Base-by-base conservation (phyloP, 2,797 vertebrate genomes). In the Typhlichthys subterraneus region DNA sequence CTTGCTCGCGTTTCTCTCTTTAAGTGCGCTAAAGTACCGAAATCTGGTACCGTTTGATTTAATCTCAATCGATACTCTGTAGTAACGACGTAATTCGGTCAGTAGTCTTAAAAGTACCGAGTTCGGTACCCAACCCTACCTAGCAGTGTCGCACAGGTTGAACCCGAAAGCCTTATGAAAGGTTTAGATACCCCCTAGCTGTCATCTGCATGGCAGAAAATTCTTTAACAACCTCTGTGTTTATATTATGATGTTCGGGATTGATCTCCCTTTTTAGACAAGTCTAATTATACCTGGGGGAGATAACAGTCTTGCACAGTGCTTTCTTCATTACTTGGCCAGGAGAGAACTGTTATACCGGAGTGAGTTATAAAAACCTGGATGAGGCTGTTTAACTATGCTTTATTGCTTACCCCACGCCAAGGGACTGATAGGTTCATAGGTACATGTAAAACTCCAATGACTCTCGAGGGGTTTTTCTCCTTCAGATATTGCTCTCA, bases 201-300 rank as follows among this genome's bases (percentile, higher is more conserved):
- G 11, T 48, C 11, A 12, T n/a, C 12, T 8, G 38, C 6, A 45
- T 80, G 82, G 80, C 47, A 2, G 79, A 68, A 83, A 45, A 77
- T 71, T 60, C 33, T 68, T 78, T 65, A 84, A 78, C 79, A 81
- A 61, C 56, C 79, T 80, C 72, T 61, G 71, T 69, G 76, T 72
- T 61, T 10, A 59, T 61, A 56, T 65, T 72, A 76, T 67, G 73
- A 82, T 73, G 80, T 71, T 73, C 63, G 57, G 38, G 53, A 82
- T 77, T 83, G 81, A 87, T 83, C 80, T 72, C 65, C 66, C 59
- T 75, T 70, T 67, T 66, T 61, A 76, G 67, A 61, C 70, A 61
- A 47, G 61, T 70, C 74, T 85, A 85, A 89, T 87, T 72, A 86
- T 53, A 63, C 83, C 88, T 82, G 45, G 3, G 81, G 83, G 84